phyloP scores from a whole-genome alignment of 2,888 invertebrate species.

The Sialis fuliginosa region DNA sequence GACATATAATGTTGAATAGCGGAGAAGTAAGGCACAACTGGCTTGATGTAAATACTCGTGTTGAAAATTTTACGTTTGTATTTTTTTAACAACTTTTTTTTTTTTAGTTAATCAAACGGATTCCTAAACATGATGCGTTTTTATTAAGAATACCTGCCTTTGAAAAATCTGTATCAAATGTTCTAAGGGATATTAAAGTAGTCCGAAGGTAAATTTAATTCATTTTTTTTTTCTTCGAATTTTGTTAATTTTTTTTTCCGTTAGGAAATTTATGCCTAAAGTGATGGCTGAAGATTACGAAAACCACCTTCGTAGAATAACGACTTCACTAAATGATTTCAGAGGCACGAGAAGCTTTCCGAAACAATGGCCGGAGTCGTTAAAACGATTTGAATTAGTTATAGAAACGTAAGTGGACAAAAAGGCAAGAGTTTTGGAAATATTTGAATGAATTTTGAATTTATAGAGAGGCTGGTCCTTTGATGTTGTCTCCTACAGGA shows the following conservation, averaged over 20 bases:
- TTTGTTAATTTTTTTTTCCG: conserved; percentile 18
- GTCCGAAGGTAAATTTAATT: conserved; percentile 45
- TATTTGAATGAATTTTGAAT: too few relatives aligned
- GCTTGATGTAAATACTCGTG: conserved; percentile 50
- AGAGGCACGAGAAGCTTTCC: conserved; percentile 48
- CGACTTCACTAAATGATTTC: conserved; percentile 69
- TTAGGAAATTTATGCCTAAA: conserved; percentile 79
- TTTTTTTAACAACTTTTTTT: conserved; percentile 1
- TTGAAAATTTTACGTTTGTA: neutral
- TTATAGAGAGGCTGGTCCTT: conserved; percentile 74
- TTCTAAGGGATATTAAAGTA: conserved; percentile 68
- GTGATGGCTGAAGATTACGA: conserved; percentile 77
- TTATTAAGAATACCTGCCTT: conserved; percentile 61
- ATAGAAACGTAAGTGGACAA: conserved; percentile 61
- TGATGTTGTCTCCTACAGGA: conserved; percentile 86
- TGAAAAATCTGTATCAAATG: conserved; percentile 68
- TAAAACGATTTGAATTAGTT: conserved; percentile 64
- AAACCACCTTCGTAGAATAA: conserved; percentile 61
- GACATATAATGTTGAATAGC: conserved; percentile 76
- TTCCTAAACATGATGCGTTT: conserved; percentile 54
- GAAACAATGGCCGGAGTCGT: conserved; percentile 48
- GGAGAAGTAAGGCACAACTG: conserved; percentile 88
- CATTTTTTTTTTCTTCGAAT: conserved; percentile 16
- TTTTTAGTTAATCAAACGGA: conserved; percentile 63
- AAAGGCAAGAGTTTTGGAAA: too few relatives aligned